Evolutionary conservation across 2,888 invertebrate species (phyloP), one percentile per base, ranked within the genome.

Genomic region (Pemphredon lugubris): DNA sequence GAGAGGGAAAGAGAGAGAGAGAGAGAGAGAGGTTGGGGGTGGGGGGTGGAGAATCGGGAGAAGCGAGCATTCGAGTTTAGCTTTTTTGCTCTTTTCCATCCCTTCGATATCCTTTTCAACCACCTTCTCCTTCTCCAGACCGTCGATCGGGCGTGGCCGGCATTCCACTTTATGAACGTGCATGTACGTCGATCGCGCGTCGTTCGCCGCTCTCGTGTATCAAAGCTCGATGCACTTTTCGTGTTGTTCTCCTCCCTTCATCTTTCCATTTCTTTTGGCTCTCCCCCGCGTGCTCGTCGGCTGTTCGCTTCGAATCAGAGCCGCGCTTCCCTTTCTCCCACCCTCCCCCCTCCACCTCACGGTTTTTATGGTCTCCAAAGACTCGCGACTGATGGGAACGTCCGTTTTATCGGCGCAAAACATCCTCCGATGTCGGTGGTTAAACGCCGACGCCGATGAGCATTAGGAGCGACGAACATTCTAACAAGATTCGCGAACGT

Each of bases 181-280:
- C 30, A 42, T 26, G 50, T 21, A 18, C 40, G 63, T 37, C 55
- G 79, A 75, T 75, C 69, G 60, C 39, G 30, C 32, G 39, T 21
- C 32, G 16, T 37, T 32, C 23, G 13, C 30, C 21, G 64, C 39
- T 60, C 45, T 67, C 45, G n/a, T 59, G 60, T 64, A 75, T 79
- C 70, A 79, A 76, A 76, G 71, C 53, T 30, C 48, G 60, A 72
- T 76, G 68, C 71, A 71, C 67, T 67, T 78, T 71, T 73, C 73
- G 42, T 61, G 59, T 75, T 58, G 48, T 39, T 42, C 44, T 44
- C 32, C 9, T 23, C 48, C 23, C 30, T 51, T 55, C 61, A 26
- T 50, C 53, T 50, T 48, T 44, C 59, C 51, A 5, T 30, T 57
- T 55, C 48, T 53, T 45, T 14, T 42, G 14, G 1, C 34, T 37